Evolutionary conservation across 2,113 vertebrate species (phyloP).

Genomic region (Emydura subglobosa): DNA sequence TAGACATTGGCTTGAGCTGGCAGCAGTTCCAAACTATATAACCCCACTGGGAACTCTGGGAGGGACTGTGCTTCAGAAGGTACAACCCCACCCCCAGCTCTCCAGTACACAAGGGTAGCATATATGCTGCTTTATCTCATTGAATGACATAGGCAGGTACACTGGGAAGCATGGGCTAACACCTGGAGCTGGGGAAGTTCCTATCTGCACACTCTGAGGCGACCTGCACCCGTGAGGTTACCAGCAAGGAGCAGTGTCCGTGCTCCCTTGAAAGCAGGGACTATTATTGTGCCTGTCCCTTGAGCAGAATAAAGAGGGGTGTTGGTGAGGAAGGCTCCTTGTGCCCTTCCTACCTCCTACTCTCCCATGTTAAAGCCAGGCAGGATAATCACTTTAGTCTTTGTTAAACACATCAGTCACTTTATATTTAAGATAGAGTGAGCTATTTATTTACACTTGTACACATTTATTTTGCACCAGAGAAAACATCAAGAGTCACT

Average conservation of each 20-base stretch:
- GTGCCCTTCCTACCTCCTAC: neutral
- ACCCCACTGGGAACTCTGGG: neutral
- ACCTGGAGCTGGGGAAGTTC: neutral
- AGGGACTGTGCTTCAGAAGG: neutral
- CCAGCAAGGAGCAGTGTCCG: neutral
- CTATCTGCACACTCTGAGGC: accelerated
- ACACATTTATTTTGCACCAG: neutral
- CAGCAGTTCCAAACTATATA: neutral
- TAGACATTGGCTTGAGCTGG: neutral
- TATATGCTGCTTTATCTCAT: neutral
- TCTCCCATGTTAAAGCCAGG: neutral
- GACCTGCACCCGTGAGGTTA: neutral
- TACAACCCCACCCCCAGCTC: neutral
- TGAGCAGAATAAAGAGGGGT: neutral
- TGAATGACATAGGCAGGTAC: neutral
- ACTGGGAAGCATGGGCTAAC: too few species aligned
- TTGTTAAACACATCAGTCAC: neutral
- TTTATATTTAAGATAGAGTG: neutral
- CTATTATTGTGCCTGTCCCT: neutral
- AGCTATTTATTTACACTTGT: neutral
- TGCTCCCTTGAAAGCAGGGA: neutral
- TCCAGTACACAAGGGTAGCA: neutral
- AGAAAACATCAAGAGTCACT: neutral
- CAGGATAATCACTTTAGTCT: neutral
- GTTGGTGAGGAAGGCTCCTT: neutral